Evolutionary conservation across 2,113 vertebrate genomes (phyloP), one percentile per base, ranked within the genome.

Genomic region (Collichthys lucidus): DNA sequence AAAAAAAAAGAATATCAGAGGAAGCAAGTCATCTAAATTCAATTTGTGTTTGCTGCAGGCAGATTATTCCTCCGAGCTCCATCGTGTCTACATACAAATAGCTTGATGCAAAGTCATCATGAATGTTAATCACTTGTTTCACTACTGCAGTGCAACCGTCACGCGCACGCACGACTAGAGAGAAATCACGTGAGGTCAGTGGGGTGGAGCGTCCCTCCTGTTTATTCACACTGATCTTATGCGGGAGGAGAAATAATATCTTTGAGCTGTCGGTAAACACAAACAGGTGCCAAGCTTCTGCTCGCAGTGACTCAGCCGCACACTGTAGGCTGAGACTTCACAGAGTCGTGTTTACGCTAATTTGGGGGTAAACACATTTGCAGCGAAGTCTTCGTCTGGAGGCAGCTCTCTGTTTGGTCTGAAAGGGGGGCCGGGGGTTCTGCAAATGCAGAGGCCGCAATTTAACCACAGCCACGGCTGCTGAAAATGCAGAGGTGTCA

Each of bases 201-300:
- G 26, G 53, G 47, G 61, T 49, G 17, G 22, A 47, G 31, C 4
- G 26, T 46, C 62, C 29, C 19, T 61, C 57, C 57, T 69, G 75
- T 74, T 85, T 64, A 2, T 57, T 42, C 47, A 4, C 6, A 12
- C 11, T 35, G 7, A 62, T 82, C 44, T 17, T 19, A 0, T 52
- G 72, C 59, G 20, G 9, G 22, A 16, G 63, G 87, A 40, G 24
- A 60, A 63, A 46, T 49, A 61, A 76, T 78, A 60, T 63, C 40
- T 72, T 12, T 31, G 52, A 73, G 79, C 86, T 59, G 83, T 70
- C 3, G 9, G 81, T 77, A 87, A 87, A 90, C 75, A 85, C 67
- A 64, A 90, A 82, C 88, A 90, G 88, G 88, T 83, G 83, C 69
- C 42, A 87, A 84, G 79, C 46, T 53, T 86, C 85, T 84, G 85